Base-by-base conservation (phyloP, 1,140 invertebrate genomes). In the Manduca sexta region DNA sequence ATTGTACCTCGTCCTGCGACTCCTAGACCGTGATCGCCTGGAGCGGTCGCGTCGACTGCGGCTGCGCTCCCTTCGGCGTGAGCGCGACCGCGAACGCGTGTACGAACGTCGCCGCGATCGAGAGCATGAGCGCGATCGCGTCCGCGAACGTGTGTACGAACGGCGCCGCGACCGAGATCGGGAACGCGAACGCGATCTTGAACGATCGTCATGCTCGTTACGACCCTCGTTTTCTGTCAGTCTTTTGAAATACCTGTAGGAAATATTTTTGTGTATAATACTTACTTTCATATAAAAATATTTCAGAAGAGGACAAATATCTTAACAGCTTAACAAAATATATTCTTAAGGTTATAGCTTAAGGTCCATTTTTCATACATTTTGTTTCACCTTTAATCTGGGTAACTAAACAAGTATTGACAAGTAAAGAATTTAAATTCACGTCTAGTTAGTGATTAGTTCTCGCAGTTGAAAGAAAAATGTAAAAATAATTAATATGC, bases 201-300 rank as follows among this genome's bases (percentile, higher is more conserved):
- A 61, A 29, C 73, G 64, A 18, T 69, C 69, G 40, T 80, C 70
- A 54, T 80, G 65, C 42, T 74, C 72, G 56, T 80, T 74, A 34
- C 76, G 67, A 49, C 60, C 45, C 43, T 74, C 64, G 50, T 73
- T 44, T 58, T 76, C 65, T 42, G 75, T 67, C 50, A 88, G 49
- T 53, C 84, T 88, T 50, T 87, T 84, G 56, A 88, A 88, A 60
- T 88, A 87, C 59, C 81, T 86, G 45, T 49, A 65, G 64, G 75
- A 76, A 18, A 51, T 44, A 31, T 16, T 10, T n/a, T n/a, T n/a
- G n/a, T n/a, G n/a, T n/a, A n/a, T n/a, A n/a, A n/a, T n/a, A n/a
- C n/a, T n/a, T n/a, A n/a, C n/a, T n/a, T n/a, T n/a, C n/a, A n/a
- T n/a, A n/a, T n/a, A n/a, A n/a, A n/a, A n/a, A n/a, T n/a, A n/a